Conservation (phyloP, 2,797 vertebrate species). For the Psittacula derbiana region DNA sequence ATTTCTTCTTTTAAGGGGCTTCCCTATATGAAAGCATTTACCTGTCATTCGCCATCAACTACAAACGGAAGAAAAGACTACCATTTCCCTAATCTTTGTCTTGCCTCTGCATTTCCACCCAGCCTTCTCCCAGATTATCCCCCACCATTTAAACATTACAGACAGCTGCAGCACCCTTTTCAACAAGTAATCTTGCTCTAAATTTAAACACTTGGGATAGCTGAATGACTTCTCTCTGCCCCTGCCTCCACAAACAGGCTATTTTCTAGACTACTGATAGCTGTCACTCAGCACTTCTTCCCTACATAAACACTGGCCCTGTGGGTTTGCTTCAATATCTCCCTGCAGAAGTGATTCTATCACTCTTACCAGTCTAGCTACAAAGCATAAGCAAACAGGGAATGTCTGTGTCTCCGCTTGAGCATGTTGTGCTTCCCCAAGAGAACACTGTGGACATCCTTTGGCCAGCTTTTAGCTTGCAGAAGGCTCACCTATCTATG, state of each 20-base stretch:
- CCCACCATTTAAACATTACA: fast-evolving
- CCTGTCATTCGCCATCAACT: not conserved
- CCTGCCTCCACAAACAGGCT: not conserved
- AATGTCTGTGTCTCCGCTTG: fast-evolving
- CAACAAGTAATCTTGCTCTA: not conserved
- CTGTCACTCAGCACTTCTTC: not conserved
- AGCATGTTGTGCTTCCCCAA: fast-evolving
- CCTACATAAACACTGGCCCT: fast-evolving
- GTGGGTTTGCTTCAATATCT: too few species aligned
- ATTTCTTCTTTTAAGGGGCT: not conserved
- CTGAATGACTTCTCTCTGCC: not conserved
- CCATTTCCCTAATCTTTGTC: not conserved
- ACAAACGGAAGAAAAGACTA: fast-evolving
- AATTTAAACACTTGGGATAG: not conserved
- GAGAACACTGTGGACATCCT: too few species aligned
- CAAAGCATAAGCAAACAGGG: not conserved
- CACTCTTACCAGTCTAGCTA: not conserved
- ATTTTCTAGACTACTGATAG: not conserved
- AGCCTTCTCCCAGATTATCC: not conserved
- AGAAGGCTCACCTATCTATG: fast-evolving
- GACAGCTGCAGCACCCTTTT: fast-evolving
- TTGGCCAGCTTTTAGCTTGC: not conserved
- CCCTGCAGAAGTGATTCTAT: not conserved
- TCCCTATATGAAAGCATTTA: not conserved
- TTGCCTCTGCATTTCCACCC: not conserved